Evolutionary conservation across 2,797 vertebrate species (phyloP).

Genomic region (Takifugu ocellatus): DNA sequence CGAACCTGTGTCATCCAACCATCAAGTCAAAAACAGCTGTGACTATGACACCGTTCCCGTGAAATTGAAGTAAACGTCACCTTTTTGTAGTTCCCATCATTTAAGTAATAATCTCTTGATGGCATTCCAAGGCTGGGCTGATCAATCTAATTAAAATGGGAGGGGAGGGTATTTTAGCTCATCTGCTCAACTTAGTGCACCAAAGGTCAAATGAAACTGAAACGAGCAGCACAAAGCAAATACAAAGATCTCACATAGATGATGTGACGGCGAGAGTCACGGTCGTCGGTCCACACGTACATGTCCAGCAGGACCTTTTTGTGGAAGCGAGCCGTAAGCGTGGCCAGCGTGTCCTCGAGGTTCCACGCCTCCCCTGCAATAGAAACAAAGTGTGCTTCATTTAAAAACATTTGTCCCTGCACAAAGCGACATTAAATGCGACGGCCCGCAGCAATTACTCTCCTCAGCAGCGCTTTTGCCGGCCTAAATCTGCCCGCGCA

Average conservation of each 20-base stretch:
- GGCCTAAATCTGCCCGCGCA: slow-evolving; percentile 14
- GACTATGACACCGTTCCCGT: neutral
- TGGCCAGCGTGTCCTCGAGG: slow-evolving; percentile 85
- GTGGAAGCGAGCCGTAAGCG: slow-evolving; percentile 85
- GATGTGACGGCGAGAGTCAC: slow-evolving; percentile 87
- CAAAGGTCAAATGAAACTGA: neutral
- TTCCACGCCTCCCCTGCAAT: slow-evolving; percentile 82
- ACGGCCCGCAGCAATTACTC: slow-evolving; percentile 2
- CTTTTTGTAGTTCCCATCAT: slow-evolving; percentile 83
- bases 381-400: slow-evolving; percentile 11
- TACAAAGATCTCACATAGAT: slow-evolving; percentile 82
- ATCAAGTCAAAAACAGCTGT: neutral
- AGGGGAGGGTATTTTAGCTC: too few relatives aligned
- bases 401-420: slow-evolving; percentile 12
- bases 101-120: slow-evolving; percentile 92
- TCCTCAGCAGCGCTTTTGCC: slow-evolving; percentile 16
- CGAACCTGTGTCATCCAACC: slow-evolving; percentile 75
- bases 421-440: slow-evolving; percentile 10
- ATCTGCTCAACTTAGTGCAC: too few relatives aligned
- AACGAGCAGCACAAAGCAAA: neutral
- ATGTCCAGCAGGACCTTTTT: slow-evolving; percentile 88
- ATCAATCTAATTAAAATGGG: slow-evolving; percentile 80
- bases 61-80: slow-evolving; percentile 25
- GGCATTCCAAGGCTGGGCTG: slow-evolving; percentile 95
- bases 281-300: slow-evolving; percentile 93